Base-by-base conservation (phyloP, 2,888 invertebrate species). In the Blastobasis lacticolella region DNA sequence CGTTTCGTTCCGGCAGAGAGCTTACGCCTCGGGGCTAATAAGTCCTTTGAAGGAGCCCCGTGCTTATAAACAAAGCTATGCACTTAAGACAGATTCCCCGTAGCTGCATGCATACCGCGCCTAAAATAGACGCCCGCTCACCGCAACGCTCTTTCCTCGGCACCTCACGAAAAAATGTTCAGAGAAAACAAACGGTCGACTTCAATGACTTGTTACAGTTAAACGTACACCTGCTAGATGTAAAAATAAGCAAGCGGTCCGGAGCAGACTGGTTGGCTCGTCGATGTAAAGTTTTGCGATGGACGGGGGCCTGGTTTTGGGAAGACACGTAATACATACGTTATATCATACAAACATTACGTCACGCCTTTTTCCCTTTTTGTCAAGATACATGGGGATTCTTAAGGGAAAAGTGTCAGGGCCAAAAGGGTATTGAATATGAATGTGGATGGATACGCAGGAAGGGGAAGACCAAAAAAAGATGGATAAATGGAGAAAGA, bases 21-120 rank as follows among this genome's bases (percentile, higher is more conserved):
- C 64, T 53, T 67, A 66, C 69, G 69, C 71, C 61, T 59, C 67
- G 66, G 62, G 69, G 63, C 68, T 64, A 66, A 66, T 67, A 71
- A 48, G 40, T 48, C 51, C 64, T 67, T 60, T 71, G 75, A 76
- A 78, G 71, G 64, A 72, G 70, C 74, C 76, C 75, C 81, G 78
- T 74, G 74, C 69, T 66, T 67, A 80, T 85, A 81, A 81, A 85
- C 79, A 81, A 74, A 74, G 73, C 71, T 66, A 63, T 72, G 77
- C 76, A 81, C 80, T 81, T 77, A 75, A 75, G 64, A 71, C 71
- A 68, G 67, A 71, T 68, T 71, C 67, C 65, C 60, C 63, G 65
- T 69, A 69, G 61, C 70, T 67, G 71, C 71, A 75, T 75, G 71
- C 75, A 75, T 75, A 71, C 75, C 71, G 66, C 66, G 75, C 80